Evolutionary conservation across 1,140 invertebrate species (phyloP).

Genomic region (Heliconius nattereri): DNA sequence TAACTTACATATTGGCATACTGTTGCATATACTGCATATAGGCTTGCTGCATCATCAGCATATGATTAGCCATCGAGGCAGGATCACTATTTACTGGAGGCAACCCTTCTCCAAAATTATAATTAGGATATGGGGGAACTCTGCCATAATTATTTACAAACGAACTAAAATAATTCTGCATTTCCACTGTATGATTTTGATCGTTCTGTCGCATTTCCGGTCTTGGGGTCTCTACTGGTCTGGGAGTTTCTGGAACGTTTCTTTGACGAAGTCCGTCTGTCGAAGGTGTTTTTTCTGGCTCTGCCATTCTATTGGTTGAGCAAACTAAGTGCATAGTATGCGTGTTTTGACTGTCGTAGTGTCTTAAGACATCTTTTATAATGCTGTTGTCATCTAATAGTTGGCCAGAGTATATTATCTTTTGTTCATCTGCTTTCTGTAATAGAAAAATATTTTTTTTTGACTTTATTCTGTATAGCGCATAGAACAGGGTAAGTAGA

Average conservation of each 20-base stretch:
- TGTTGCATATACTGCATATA: slow-evolving; percentile 93
- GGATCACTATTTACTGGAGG: slow-evolving; percentile 62
- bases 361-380: slow-evolving; percentile 90
- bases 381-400: slow-evolving; percentile 88
- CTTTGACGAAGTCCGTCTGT: slow-evolving; percentile 66
- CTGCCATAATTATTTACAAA: slow-evolving; percentile 71
- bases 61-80: slow-evolving; percentile 80
- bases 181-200: slow-evolving; percentile 73
- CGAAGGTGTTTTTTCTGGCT: slow-evolving; percentile 34
- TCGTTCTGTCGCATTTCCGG: slow-evolving; percentile 73
- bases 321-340: slow-evolving; percentile 93
- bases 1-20: slow-evolving; percentile 87
- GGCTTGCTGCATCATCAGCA: slow-evolving; percentile 89
- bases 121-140: slow-evolving; percentile 69
- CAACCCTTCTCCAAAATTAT: slow-evolving; percentile 63
- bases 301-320: slow-evolving; percentile 72
- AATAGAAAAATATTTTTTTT: slow-evolving; percentile 28
- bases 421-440: slow-evolving; percentile 90
- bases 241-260: slow-evolving; percentile 47
- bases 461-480: background rate
- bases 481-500: too few species aligned
- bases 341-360: slow-evolving; percentile 86
- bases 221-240: slow-evolving; percentile 41
- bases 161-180: slow-evolving; percentile 72
- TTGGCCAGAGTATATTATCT: slow-evolving; percentile 95